phyloP scores from a whole-genome alignment of 2,113 vertebrate genomes.

The Upupa epops region DNA sequence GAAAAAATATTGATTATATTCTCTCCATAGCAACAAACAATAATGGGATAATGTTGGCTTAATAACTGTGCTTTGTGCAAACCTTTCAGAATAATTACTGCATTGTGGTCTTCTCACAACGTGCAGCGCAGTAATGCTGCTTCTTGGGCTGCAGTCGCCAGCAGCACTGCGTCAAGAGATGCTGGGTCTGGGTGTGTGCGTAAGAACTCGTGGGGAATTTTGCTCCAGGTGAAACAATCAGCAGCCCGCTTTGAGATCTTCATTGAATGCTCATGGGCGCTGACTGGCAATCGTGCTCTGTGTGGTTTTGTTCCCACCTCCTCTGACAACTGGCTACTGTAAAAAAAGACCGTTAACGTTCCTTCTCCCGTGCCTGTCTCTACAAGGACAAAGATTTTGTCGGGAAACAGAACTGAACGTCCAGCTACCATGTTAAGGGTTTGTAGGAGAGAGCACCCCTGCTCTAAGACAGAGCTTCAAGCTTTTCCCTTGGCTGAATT shows the following conservation, averaged over 20 bases:
- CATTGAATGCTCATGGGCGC: constrained; percentile 56
- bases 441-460: not conserved
- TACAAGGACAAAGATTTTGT: constrained; percentile 7
- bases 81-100: constrained; percentile 67
- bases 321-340: constrained; percentile 13
- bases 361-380: not conserved
- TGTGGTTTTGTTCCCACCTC: constrained; percentile 38
- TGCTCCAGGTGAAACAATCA: constrained; percentile 51
- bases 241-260: constrained; percentile 59
- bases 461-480: not conserved
- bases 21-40: constrained; percentile 70
- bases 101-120: constrained; percentile 44
- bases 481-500: not conserved
- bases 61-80: constrained; percentile 65
- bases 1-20: constrained; percentile 68
- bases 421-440: not conserved
- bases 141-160: constrained; percentile 61
- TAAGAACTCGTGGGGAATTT: constrained; percentile 58
- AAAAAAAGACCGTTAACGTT: constrained; percentile 21
- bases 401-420: not conserved
- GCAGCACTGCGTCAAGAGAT: constrained; percentile 56
- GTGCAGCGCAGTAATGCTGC: constrained; percentile 45
- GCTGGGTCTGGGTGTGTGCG: constrained; percentile 57
- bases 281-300: constrained; percentile 45
- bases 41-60: constrained; percentile 59